phyloP scores from a whole-genome alignment of 2,888 invertebrate genomes.

The Yponomeuta malinellus region DNA sequence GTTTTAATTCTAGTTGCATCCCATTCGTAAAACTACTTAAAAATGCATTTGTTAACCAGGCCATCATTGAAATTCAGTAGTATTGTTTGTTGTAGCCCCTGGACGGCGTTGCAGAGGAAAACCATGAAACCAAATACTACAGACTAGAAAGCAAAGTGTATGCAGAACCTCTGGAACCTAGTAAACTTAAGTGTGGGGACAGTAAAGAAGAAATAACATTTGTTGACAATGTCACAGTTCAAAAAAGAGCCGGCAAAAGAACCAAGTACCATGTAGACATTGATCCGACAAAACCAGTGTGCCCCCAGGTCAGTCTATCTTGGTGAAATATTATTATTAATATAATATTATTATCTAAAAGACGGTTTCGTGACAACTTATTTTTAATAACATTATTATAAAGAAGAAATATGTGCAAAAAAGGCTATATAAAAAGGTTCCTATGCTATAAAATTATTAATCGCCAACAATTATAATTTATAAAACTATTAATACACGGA shows the following conservation, averaged over 20 bases:
- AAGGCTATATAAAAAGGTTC: no score
- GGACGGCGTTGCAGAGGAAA: slow-evolving; percentile 19
- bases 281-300: slow-evolving; percentile 21
- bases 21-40: slow-evolving; percentile 21
- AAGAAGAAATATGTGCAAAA: no score
- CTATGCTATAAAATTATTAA: no score
- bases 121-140: slow-evolving; percentile 23
- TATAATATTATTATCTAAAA: no score
- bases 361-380: no score
- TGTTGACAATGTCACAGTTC: slow-evolving; percentile 28
- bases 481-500: no score
- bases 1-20: slow-evolving; percentile 25
- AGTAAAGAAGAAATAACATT: slow-evolving; percentile 21
- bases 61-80: background rate
- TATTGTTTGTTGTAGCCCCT: slow-evolving; percentile 28
- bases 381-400: no score
- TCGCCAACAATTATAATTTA: no score
- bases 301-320: slow-evolving; percentile 26
- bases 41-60: background rate
- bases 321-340: background rate
- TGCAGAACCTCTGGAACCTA: slow-evolving; percentile 29
- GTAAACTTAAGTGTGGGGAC: background rate
- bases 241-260: slow-evolving; percentile 25
- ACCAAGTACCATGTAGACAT: slow-evolving; percentile 29
- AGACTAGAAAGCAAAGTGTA: slow-evolving; percentile 28